These are phyloP conservation scores for Momotus momota DNA, from an alignment of 2,797 vertebrate genomes.

Conservation along the genomic window DNA sequence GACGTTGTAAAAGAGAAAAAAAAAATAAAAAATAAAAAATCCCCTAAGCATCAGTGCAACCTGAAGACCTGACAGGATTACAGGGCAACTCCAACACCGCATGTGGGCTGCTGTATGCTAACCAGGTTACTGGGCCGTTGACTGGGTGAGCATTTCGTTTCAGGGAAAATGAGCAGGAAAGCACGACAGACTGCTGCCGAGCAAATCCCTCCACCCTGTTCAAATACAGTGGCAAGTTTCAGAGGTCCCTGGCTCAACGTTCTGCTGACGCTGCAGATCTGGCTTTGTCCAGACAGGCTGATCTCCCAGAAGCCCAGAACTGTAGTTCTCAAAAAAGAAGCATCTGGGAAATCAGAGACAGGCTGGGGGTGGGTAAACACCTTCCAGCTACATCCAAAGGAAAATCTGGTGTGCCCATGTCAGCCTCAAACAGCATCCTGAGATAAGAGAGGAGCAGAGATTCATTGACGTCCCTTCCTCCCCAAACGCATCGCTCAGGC, in stretches of 20 bases:
- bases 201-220: conserved; percentile 24
- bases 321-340: not conserved
- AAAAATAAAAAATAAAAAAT: not conserved
- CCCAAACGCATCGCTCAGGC: fast-evolving
- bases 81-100: not conserved
- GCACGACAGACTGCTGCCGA: not conserved
- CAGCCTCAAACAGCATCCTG: not conserved
- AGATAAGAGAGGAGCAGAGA: not conserved
- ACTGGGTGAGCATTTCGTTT: not conserved
- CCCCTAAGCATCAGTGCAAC: not conserved
- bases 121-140: not conserved
- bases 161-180: not conserved
- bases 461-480: not conserved
- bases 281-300: conserved; percentile 7
- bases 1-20: not conserved
- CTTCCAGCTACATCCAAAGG: not conserved
- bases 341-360: conserved; percentile 37
- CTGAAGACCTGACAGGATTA: not conserved
- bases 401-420: not conserved
- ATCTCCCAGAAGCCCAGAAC: conserved; percentile 37
- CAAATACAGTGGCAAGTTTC: conserved; percentile 40
- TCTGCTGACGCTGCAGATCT: conserved; percentile 58
- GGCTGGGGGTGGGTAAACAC: not conserved
- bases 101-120: not conserved
- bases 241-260: conserved; percentile 32